phyloP scores from a whole-genome alignment of 1,140 invertebrate species.

The Magallana angulata region DNA sequence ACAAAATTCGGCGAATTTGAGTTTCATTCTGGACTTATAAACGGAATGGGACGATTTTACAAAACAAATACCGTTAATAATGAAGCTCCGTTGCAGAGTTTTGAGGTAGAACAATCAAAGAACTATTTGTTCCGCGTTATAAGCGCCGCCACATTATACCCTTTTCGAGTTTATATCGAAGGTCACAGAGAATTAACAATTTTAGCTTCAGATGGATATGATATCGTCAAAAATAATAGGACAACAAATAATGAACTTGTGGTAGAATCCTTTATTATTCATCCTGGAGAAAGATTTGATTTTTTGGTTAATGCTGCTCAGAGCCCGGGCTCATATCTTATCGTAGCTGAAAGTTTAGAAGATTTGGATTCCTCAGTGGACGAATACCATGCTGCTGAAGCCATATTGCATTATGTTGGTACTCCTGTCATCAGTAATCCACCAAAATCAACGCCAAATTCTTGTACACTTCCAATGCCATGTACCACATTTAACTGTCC shows the following conservation, averaged over 20 bases:
- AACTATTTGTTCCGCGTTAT: conserved; percentile 40
- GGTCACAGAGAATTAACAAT: conserved; percentile 88
- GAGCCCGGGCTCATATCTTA: conserved; percentile 45
- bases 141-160: conserved; percentile 58
- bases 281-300: conserved; percentile 89
- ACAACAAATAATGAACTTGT: conserved; percentile 82
- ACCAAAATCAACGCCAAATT: conserved; percentile 23
- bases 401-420: conserved; percentile 86
- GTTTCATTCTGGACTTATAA: conserved; percentile 57
- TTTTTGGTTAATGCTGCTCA: conserved; percentile 90
- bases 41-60: conserved; percentile 59
- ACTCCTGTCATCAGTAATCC: conserved; percentile 1
- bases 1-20: conserved; percentile 50
- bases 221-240: conserved; percentile 80
- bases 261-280: conserved; percentile 72
- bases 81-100: conserved; percentile 57
- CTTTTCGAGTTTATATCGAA: conserved; percentile 86
- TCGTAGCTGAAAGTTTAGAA: conserved; percentile 84
- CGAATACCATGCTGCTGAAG: conserved; percentile 81
- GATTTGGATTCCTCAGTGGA: neutral
- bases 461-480: conserved; percentile 29
- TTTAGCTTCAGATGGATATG: conserved; percentile 89
- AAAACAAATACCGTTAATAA: conserved; percentile 82
- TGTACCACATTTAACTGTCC: conserved; percentile 64
- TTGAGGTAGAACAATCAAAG: conserved; percentile 50